These are phyloP conservation scores for Potamilus streckersoni DNA, from an alignment of 1,140 invertebrate species.

Conservation along the genomic window DNA sequence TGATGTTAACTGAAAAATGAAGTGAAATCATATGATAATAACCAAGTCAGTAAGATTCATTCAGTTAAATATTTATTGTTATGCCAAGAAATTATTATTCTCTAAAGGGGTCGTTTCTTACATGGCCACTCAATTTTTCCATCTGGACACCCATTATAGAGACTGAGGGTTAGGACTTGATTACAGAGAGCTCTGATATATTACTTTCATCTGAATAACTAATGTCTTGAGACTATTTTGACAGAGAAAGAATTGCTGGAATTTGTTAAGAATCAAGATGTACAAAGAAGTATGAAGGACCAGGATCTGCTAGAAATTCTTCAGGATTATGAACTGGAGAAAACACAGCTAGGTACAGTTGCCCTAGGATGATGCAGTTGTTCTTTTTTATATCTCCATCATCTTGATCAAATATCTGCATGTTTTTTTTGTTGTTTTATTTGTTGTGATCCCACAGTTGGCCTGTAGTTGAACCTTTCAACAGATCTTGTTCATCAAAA, in stretches of 20 bases:
- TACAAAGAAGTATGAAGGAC: constrained; percentile 16
- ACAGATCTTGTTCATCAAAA: not conserved
- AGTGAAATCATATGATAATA: no score
- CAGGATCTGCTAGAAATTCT: constrained; percentile 20
- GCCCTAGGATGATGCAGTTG: not conserved
- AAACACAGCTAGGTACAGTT: constrained; percentile 19
- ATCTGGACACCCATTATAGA: no score
- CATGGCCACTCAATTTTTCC: no score
- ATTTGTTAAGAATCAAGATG: constrained; percentile 1
- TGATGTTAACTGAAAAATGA: no score
- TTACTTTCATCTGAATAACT: no score
- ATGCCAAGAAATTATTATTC: no score
- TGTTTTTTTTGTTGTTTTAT: constrained; percentile 1
- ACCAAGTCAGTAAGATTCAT: no score
- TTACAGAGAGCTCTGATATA: no score
- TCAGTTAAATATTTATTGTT: no score
- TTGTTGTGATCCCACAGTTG: not conserved
- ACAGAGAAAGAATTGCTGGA: constrained; percentile 24
- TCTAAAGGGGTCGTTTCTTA: no score
- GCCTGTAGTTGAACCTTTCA: not conserved
- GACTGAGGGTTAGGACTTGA: no score
- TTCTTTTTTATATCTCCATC: not conserved
- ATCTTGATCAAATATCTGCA: not conserved
- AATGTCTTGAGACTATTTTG: not conserved
- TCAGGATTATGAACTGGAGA: constrained; percentile 26